These are phyloP conservation scores for Lagopus leucura DNA, from an alignment of 2,113 vertebrate species.

Conservation along the genomic window DNA sequence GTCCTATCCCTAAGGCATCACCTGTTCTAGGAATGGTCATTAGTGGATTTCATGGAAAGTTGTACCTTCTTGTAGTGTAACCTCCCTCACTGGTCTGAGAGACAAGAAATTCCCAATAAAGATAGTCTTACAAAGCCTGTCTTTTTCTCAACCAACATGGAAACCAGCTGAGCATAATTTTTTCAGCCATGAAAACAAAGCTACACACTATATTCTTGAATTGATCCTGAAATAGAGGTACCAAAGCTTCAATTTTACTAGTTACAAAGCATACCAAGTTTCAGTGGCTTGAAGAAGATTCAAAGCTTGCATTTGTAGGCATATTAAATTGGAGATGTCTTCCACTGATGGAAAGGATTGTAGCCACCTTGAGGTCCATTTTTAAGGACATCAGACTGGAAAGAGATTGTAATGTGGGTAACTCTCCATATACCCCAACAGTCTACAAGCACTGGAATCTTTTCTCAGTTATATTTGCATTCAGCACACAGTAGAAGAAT, in stretches of 20 bases:
- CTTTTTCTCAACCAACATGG: not conserved
- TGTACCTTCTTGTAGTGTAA: not conserved
- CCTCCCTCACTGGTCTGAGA: not conserved
- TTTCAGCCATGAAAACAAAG: not conserved
- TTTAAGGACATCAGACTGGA: not conserved
- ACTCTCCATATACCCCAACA: not conserved
- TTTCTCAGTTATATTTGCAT: not conserved
- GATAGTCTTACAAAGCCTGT: not conserved
- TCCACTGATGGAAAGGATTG: not conserved
- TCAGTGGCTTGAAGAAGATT: not conserved
- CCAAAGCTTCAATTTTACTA: not conserved
- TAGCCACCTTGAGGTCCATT: not conserved
- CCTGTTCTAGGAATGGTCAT: not conserved
- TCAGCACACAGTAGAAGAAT: not conserved
- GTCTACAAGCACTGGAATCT: not conserved
- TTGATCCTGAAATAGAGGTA: not conserved
- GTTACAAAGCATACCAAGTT: not conserved
- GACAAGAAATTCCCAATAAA: not conserved
- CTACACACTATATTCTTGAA: accelerated
- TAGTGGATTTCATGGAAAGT: not conserved
- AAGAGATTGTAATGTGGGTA: not conserved
- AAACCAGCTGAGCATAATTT: not conserved
- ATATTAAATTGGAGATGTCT: not conserved
- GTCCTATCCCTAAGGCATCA: not conserved
- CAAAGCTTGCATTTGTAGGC: not conserved